phyloP scores from a whole-genome alignment of 2,888 invertebrate species.

The Xanthorhoe designata region DNA sequence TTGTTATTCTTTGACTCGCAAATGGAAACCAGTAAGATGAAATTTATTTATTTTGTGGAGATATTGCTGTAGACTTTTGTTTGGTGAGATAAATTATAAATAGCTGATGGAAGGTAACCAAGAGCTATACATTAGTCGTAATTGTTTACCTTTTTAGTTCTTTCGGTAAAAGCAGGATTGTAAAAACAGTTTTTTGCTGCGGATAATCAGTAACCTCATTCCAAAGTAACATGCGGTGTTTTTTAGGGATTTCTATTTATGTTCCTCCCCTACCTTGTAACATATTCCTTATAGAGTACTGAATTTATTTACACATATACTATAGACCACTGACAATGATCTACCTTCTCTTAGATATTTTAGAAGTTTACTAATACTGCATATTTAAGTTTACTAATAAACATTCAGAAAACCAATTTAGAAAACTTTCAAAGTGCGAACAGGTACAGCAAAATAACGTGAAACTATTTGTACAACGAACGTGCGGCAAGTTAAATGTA shows the following conservation, averaged over 20 bases:
- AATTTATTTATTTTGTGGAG: not conserved
- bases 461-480: not conserved
- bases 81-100: slow-evolving; percentile 21
- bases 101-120: slow-evolving; percentile 10
- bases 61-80: slow-evolving; percentile 11
- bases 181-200: not conserved
- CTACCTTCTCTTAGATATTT: not conserved
- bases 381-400: not conserved
- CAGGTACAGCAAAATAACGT: not conserved
- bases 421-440: not conserved
- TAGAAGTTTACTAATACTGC: not conserved
- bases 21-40: slow-evolving; percentile 10
- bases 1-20: slow-evolving; percentile 19
- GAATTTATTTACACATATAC: not conserved
- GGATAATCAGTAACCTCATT: not conserved
- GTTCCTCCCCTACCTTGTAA: slow-evolving; percentile 2
- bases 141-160: slow-evolving; percentile 18
- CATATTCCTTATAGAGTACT: not conserved
- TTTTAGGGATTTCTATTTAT: not conserved
- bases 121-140: slow-evolving; percentile 7
- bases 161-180: slow-evolving; percentile 5
- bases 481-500: not conserved
- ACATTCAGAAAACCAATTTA: not conserved
- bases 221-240: slow-evolving; percentile 9
- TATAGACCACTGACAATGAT: not conserved